phyloP scores from a whole-genome alignment of 2,113 vertebrate genomes.

The Crypturellus undulatus region DNA sequence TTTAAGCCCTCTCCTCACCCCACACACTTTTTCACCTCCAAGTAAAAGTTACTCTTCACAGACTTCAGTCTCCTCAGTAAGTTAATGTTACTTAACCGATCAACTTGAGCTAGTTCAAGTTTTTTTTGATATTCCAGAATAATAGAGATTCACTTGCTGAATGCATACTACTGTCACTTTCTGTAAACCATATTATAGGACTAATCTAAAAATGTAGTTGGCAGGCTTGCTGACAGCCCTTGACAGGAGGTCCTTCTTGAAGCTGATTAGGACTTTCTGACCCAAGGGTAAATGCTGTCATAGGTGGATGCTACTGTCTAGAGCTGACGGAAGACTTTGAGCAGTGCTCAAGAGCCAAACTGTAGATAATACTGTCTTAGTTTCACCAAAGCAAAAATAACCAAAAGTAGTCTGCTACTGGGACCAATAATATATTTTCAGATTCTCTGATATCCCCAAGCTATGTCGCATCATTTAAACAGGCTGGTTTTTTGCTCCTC shows the following conservation, averaged over 20 bases:
- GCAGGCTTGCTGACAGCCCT: background rate
- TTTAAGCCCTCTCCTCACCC: background rate
- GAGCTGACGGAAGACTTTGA: background rate
- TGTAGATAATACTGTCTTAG: too few species aligned
- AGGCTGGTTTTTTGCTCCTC: background rate
- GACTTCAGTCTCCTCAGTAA: background rate
- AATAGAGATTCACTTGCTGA: constrained; percentile 21
- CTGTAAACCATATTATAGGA: background rate
- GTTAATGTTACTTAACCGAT: background rate
- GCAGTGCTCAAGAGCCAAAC: background rate
- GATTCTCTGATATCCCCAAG: fast-evolving
- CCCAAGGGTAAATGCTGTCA: background rate
- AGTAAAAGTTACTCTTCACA: constrained; percentile 26
- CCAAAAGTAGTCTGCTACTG: background rate
- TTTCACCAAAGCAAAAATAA: too few species aligned
- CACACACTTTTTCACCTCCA: background rate
- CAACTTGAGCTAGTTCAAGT: background rate
- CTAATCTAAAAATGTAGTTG: too few species aligned
- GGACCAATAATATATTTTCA: fast-evolving
- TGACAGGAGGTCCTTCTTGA: background rate
- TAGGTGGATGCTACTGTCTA: fast-evolving
- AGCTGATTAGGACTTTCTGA: fast-evolving
- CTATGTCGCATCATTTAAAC: background rate
- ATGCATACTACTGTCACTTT: background rate
- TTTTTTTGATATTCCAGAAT: background rate